Percentiles rank a stretch among this genome's conserved stretches.
phyloP scores from a whole-genome alignment of 2,888 invertebrate genomes.

The Amphipoea lucens region DNA sequence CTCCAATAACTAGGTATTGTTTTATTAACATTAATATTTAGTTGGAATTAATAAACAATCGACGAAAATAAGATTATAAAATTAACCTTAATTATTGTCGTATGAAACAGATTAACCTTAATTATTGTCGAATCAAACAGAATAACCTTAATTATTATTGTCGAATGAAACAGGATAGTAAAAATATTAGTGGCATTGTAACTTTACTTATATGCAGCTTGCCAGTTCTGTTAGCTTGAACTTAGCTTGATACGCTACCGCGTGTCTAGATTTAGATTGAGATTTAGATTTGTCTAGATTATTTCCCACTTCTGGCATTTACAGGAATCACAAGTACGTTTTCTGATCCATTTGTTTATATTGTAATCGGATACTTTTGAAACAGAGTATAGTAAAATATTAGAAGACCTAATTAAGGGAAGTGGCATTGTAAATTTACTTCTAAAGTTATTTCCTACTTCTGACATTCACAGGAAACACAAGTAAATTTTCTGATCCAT shows the following conservation, averaged over 20 bases:
- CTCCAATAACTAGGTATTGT: too few species aligned
- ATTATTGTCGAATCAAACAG: not conserved
- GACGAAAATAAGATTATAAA: not conserved
- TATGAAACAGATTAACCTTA: not conserved
- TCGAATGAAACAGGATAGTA: not conserved
- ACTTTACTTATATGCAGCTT: too few species aligned
- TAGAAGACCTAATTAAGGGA: not conserved
- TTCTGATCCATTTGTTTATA: not conserved
- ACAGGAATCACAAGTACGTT: too few species aligned
- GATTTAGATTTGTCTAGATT: too few species aligned
- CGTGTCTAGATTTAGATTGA: too few species aligned
- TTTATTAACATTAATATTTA: not conserved
- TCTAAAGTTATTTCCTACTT: not conserved
- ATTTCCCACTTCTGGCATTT: too few species aligned
- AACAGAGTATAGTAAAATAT: not conserved
- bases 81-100: not conserved
- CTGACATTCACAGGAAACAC: not conserved
- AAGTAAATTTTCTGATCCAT: not conserved
- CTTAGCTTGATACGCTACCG: too few species aligned
- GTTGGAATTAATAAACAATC: not conserved
- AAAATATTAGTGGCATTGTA: too few species aligned
- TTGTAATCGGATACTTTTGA: not conserved
- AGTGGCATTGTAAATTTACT: not conserved
- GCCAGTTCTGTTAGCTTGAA: too few species aligned
- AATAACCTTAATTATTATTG: not conserved